Base-by-base conservation (phyloP, 2,797 vertebrate genomes). In the Tokudaia tokunoshimensis region DNA sequence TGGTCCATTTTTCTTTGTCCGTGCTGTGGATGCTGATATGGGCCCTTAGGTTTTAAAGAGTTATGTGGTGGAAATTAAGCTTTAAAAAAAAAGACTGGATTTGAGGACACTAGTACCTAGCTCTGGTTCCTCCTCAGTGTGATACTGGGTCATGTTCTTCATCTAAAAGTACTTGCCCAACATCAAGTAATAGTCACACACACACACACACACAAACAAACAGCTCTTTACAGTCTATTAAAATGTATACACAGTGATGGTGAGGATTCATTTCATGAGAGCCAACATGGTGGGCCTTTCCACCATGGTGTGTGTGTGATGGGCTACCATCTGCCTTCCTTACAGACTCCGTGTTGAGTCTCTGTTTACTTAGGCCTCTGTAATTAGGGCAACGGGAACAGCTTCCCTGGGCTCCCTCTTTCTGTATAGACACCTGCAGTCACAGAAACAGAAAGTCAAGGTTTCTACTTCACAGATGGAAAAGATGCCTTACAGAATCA, bases 371-470 rank as follows among this genome's bases (percentile, higher is more conserved):
- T 20, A 34, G 67, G 15, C 10, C 17, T 79, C 26, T 37, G 29
- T 55, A 86, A 84, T 37, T 15, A 80, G 63, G 79, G 26, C 8
- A 1, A 17, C 59, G 37, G 50, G 6, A 50, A 76, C 37, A 19
- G 24, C 31, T 87, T 75, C 90, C 79, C 24, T 84, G 22, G 70
- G 17, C 20, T 79, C 70, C 92, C 22, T 34, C 47, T 52, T 88
- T 92, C 90, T 80, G 61, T 72, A 83, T 2, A 87, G 76, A 96
- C 84, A 93, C 72, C 50, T 83, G 87, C 72, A 41, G 34, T n/a
- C 47, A 76, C 6, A 78, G 91, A 94, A 91, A 97, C 84, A 78
- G 76, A 92, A 97, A 95, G 31, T 79, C 90, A 26, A 78, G 74
- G 50, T 93, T 95, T 96, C 87, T 44, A 70, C 12, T 91, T 81